A percentile compares a stretch with the other conserved stretches of the same genome.
Evolutionary conservation across 2,888 invertebrate genomes (phyloP).

Genomic region (Coenonympha arcania): DNA sequence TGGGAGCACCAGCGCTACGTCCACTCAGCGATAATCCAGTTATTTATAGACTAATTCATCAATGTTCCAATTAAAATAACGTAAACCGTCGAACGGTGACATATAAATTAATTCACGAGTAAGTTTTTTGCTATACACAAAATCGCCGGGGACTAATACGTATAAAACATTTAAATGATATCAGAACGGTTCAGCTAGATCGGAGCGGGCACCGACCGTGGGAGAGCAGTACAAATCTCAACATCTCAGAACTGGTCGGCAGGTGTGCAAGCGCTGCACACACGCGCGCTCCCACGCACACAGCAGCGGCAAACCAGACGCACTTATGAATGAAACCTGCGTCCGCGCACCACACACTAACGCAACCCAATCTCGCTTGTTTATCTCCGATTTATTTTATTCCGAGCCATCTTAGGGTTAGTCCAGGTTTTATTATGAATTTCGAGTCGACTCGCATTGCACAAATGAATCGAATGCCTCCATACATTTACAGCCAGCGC

Average conservation of each 20-base stretch:
- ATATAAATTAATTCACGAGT: slow-evolving; percentile 17
- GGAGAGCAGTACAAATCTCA: slow-evolving; percentile 74
- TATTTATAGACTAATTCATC: not conserved
- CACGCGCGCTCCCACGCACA: slow-evolving; percentile 35
- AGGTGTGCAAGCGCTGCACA: slow-evolving; percentile 59
- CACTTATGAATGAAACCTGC: slow-evolving; percentile 69
- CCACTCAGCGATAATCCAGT: not conserved
- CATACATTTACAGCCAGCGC: too few species aligned
- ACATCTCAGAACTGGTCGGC: slow-evolving; percentile 74
- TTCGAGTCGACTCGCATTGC: too few species aligned
- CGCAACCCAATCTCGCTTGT: slow-evolving; percentile 58
- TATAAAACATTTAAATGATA: slow-evolving; percentile 55
- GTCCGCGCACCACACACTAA: slow-evolving; percentile 34
- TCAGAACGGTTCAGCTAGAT: slow-evolving; percentile 61
- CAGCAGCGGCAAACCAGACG: slow-evolving; percentile 47
- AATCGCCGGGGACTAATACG: slow-evolving; percentile 14
- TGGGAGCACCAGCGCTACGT: not conserved
- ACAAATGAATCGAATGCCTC: too few species aligned
- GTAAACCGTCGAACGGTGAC: slow-evolving; percentile 7
- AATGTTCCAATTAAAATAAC: slow-evolving; percentile 5
- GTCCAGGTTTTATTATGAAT: too few species aligned
- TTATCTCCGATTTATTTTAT: slow-evolving; percentile 73
- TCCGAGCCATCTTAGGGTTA: slow-evolving; percentile 61
- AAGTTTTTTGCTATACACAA: slow-evolving; percentile 20
- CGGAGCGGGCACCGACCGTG: slow-evolving; percentile 72